These are phyloP conservation scores for Orchesella cincta DNA, from an alignment of 1,140 invertebrate species.

Conservation along the genomic window DNA sequence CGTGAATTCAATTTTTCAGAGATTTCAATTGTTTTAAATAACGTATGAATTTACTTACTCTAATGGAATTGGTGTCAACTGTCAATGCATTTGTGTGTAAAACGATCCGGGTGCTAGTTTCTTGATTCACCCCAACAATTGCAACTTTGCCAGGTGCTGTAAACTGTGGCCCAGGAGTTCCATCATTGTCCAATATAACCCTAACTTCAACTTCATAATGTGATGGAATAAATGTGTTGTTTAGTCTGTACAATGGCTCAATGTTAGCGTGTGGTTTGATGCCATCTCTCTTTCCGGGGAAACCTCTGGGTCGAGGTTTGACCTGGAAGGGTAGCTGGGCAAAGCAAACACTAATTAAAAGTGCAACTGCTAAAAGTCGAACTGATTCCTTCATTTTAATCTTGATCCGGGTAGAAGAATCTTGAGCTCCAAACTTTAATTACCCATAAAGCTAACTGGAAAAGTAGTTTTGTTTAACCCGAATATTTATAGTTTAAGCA, in stretches of 20 bases:
- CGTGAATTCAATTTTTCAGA: constrained; percentile 1
- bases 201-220: constrained; percentile 12
- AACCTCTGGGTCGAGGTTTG: neutral
- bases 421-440: no score
- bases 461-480: no score
- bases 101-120: neutral
- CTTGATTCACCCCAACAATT: neutral
- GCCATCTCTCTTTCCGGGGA: neutral
- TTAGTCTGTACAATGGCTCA: constrained; percentile 20
- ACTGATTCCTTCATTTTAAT: no score
- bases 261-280: neutral
- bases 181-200: constrained; percentile 2
- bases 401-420: no score
- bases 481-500: no score
- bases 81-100: neutral
- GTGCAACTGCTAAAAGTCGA: no score
- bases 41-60: constrained; percentile 2
- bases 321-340: neutral
- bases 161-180: neutral
- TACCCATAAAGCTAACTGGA: no score
- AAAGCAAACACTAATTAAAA: no score
- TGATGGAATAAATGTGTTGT: constrained; percentile 3
- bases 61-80: neutral
- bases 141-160: neutral
- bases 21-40: neutral